Base-by-base conservation (phyloP, 2,888 invertebrate genomes). In the Theodoxus fluviatilis region DNA sequence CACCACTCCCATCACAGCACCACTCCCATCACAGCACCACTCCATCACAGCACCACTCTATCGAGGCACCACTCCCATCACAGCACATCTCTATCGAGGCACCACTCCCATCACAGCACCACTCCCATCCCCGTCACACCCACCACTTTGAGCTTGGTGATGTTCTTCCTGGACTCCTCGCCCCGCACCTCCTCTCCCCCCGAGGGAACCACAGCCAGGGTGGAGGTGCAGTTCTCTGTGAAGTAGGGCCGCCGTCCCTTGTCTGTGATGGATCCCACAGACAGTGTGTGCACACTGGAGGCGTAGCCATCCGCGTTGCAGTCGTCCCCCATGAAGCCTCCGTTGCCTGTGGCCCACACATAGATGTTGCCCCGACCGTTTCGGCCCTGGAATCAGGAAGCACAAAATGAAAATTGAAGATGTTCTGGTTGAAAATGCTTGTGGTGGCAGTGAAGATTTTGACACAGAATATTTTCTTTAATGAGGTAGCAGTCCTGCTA, bases 341-440 rank as follows among this genome's bases (percentile, higher is more conserved):
- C 86, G 73, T 86, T 86, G 38, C 86, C 86, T 6, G 85, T 83
- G 0, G 86, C 86, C 86, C 86, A 86, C 7, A 85, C 83, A 75
- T 76, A 86, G 31, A 86, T 80, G 57, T 73, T 80, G 3, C 86
- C 86, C 43, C 77, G 75, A 0, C 83, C 83, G 37, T 73, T 69
- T 6, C 86, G 78, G 33, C 84, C 84, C 84, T 84, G 68, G 3
- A 72, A 61, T 7, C 38, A 61, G 67, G 22, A 31, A 64, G 61
- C 38, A n/a, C n/a, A n/a, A n/a, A n/a, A n/a, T n/a, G n/a, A n/a
- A n/a, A n/a, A n/a, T n/a, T n/a, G n/a, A n/a, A n/a, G n/a, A n/a
- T n/a, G n/a, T n/a, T n/a, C n/a, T n/a, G n/a, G n/a, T n/a, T n/a
- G n/a, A n/a, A n/a, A n/a, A n/a, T n/a, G n/a, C n/a, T n/a, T n/a